Evolutionary conservation across 2,113 vertebrate species (phyloP), one percentile per base, ranked within the genome.

Genomic region (Sigmodon hispidus): DNA sequence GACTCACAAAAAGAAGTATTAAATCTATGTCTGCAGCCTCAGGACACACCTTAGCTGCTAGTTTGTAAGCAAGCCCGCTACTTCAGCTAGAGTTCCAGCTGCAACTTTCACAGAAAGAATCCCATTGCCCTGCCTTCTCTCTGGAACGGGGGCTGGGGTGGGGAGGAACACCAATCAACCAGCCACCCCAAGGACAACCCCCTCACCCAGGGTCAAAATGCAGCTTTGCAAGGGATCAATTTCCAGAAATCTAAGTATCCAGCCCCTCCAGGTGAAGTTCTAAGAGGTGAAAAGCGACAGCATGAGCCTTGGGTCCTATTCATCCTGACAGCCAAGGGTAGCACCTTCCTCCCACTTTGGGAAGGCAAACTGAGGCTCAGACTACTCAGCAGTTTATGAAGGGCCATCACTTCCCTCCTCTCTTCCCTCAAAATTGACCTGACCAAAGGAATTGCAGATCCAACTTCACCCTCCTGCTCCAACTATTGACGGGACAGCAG

Each of bases 131-230:
- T 43, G 80, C 21, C 80, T 83, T 52, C 48, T 34, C 72, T 87
- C 63, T 50, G 21, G 57, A 90, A 3, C 63, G 26, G 15, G 79
- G 34, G n/a, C 31, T n/a, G n/a, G n/a, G n/a, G n/a, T n/a, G n/a
- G n/a, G n/a, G n/a, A n/a, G n/a, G n/a, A n/a, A n/a, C 65, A 16
- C 0, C 3, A 31, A 22, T 63, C 17, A 48, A 3, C 5, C 4
- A 36, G 72, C 24, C 22, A 81, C 36, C 85, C 22, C 29, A 48
- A 22, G 22, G 8, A 59, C 1, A 34, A 21, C 43, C 29, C 36
- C 59, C 29, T 57, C 1, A 57, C 17, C 3, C 55, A 19, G 55
- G 55, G 8, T 43, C 31, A 77, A 84, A 93, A 89, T 9, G 24
- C 36, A 79, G 24, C 12, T 45, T 48, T 17, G 19, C 8, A 17